Evolutionary conservation across 2,888 invertebrate genomes (phyloP), one percentile per base, ranked within the genome.

Genomic region (Liodrosophila aerea): DNA sequence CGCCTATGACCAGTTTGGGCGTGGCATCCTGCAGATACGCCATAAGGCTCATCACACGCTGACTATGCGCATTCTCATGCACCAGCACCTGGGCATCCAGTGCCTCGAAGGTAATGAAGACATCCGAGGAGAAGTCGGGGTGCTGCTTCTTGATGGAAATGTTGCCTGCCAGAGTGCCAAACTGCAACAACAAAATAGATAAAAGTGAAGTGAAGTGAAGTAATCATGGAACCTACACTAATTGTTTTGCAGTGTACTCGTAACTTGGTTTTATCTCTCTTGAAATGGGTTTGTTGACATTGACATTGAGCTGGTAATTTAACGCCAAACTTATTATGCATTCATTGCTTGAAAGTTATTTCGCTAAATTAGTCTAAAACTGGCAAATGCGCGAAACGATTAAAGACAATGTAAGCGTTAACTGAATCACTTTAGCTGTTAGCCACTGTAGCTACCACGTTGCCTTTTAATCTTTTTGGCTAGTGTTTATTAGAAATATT

Each of bases 141-240:
- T 94, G 91, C 9, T 90, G 85, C 77, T 94, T 92, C 86, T 95
- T 95, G 44, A 94, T 91, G 89, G 93, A 92, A 39, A 95, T 87
- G 76, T 95, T 95, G 0, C 95, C 95, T 2, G 93, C 94, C 43
- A 95, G 88, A 1, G 93, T 92, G 15, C 93, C 94, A 36, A 91
- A 90, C 93, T 93, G 78, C 8, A 89, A 61, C n/a, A 39, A 30
- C 16, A 9, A 13, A n/a, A 33, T 18, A 2, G 22, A 22, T 16
- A 18, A 7, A 18, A 1, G 16, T 16, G 36, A 8, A 29, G 29
- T 29, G 3, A 29, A 5, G 2, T 29, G 29, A 7, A 29, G n/a
- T n/a, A n/a, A n/a, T n/a, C n/a, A n/a, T n/a, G n/a, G n/a, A n/a
- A n/a, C n/a, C n/a, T n/a, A n/a, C n/a, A n/a, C n/a, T n/a, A n/a